Conservation (phyloP, 2,113 vertebrate genomes). For the Acrocephalus kingi region DNA sequence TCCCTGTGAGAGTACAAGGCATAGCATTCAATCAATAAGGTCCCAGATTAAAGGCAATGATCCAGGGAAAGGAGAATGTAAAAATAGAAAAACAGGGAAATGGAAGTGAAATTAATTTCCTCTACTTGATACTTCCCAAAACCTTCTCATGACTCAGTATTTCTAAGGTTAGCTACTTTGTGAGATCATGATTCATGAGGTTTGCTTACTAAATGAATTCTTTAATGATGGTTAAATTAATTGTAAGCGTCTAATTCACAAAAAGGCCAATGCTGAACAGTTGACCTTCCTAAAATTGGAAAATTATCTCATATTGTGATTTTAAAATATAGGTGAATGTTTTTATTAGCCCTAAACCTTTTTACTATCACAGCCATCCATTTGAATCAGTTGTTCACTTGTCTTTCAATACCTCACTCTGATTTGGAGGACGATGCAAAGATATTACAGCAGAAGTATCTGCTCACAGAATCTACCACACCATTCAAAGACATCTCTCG, state of each 20-base stretch:
- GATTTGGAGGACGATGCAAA: neutral
- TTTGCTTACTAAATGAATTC: neutral
- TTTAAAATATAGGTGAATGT: neutral
- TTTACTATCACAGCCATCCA: neutral
- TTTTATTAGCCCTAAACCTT: neutral
- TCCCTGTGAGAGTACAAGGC: neutral
- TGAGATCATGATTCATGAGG: neutral
- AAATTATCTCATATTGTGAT: neutral
- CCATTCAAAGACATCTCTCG: neutral
- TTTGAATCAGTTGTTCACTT: neutral
- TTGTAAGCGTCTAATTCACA: neutral
- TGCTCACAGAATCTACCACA: neutral
- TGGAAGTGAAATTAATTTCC: neutral
- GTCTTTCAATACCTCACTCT: neutral
- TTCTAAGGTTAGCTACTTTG: neutral
- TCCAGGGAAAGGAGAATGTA: neutral
- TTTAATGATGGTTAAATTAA: neutral
- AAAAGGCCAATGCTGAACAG: neutral
- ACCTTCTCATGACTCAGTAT: neutral
- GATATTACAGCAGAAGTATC: neutral
- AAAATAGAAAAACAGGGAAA: neutral
- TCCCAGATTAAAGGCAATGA: conserved; percentile 9
- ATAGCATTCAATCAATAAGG: neutral
- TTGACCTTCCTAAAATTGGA: neutral
- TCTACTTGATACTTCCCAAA: neutral